Evolutionary conservation across 1,140 invertebrate species (phyloP).

Genomic region (Calliopsis andreniformis): DNA sequence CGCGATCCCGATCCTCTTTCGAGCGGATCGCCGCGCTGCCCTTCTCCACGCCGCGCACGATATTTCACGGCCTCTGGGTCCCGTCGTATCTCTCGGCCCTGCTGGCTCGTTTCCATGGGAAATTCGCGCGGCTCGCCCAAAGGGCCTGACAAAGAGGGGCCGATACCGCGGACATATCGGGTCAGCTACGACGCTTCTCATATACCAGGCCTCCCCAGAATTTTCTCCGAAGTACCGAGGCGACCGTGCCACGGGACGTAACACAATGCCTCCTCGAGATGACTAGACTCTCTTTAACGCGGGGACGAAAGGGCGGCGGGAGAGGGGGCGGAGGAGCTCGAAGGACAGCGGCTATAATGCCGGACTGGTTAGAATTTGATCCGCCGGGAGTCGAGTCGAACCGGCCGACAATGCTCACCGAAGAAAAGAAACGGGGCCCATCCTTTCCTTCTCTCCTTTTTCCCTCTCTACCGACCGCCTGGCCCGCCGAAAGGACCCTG

Average conservation of each 20-base stretch:
- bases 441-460: neutral
- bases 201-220: slow-evolving; percentile 28
- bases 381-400: slow-evolving; percentile 76
- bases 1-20: slow-evolving; percentile 32
- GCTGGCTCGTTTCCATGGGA: neutral
- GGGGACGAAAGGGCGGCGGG: slow-evolving; percentile 49
- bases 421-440: slow-evolving; percentile 68
- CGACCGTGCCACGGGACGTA: slow-evolving; percentile 60
- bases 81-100: neutral
- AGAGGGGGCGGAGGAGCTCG: slow-evolving; percentile 60
- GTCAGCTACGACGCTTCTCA: slow-evolving; percentile 4
- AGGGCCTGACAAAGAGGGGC: neutral
- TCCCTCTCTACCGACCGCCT: neutral
- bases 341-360: slow-evolving; percentile 80
- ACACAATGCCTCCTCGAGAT: slow-evolving; percentile 76
- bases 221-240: slow-evolving; percentile 56
- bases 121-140: slow-evolving; percentile 1
- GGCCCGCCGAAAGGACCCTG: slow-evolving; percentile 28
- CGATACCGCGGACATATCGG: neutral
- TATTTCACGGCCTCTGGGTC: neutral
- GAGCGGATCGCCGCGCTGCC: slow-evolving; percentile 6
- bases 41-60: neutral
- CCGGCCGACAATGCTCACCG: slow-evolving; percentile 71
- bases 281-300: slow-evolving; percentile 71
- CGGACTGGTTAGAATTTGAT: slow-evolving; percentile 81